Evolutionary conservation across 2,888 invertebrate species (phyloP).

Genomic region (Chromoteleia sp.): DNA sequence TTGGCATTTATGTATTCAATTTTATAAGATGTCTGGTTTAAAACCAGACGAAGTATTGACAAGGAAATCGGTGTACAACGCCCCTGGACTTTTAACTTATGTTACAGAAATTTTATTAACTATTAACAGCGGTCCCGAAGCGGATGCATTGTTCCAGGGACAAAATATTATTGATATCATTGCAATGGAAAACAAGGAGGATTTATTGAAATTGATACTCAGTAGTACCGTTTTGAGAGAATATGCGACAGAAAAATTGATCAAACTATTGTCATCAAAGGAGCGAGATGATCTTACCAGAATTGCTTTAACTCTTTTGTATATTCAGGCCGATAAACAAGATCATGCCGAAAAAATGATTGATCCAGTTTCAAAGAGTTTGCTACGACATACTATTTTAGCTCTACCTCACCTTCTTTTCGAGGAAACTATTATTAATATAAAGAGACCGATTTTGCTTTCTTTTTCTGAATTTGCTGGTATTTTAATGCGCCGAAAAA

Average conservation of each 20-base stretch:
- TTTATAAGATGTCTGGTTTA: slow-evolving; percentile 86
- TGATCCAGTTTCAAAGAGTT: slow-evolving; percentile 83
- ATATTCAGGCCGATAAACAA: slow-evolving; percentile 86
- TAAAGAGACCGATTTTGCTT: slow-evolving; percentile 80
- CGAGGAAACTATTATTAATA: slow-evolving; percentile 84
- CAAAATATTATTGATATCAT: slow-evolving; percentile 82
- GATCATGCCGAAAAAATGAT: slow-evolving; percentile 85
- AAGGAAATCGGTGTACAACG: slow-evolving; percentile 78
- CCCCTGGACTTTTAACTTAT: slow-evolving; percentile 80
- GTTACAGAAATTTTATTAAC: slow-evolving; percentile 82
- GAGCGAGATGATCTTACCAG: slow-evolving; percentile 81
- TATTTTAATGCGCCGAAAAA: slow-evolving; percentile 85
- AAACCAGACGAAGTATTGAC: slow-evolving; percentile 85
- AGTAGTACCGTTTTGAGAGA: slow-evolving; percentile 86
- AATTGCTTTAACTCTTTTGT: slow-evolving; percentile 85
- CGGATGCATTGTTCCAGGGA: slow-evolving; percentile 84
- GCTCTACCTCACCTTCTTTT: slow-evolving; percentile 86
- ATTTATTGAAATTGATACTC: slow-evolving; percentile 85
- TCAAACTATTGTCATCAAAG: slow-evolving; percentile 83
- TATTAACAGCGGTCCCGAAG: slow-evolving; percentile 84
- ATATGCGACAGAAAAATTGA: slow-evolving; percentile 86
- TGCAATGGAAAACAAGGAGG: slow-evolving; percentile 78
- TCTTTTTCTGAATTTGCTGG: slow-evolving; percentile 87
- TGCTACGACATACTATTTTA: slow-evolving; percentile 83
- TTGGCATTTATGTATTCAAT: slow-evolving; percentile 85